Evolutionary conservation across 1,140 invertebrate species (phyloP).

Genomic region (Lasaia peninsularis): DNA sequence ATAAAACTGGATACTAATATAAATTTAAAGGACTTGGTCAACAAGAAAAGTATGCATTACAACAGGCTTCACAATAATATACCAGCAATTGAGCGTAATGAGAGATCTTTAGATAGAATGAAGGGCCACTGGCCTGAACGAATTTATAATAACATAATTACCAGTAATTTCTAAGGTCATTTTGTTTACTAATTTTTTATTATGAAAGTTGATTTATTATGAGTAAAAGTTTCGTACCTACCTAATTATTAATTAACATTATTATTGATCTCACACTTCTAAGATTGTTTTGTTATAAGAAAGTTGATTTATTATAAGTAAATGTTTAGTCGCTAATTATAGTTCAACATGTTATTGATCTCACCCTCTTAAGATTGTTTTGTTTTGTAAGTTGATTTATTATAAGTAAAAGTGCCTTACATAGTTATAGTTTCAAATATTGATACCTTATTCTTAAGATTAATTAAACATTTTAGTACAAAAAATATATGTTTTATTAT

Average conservation of each 20-base stretch:
- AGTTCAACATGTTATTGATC: constrained; percentile 19
- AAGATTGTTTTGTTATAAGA: constrained; percentile 16
- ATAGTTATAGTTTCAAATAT: constrained; percentile 17
- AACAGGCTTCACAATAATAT: constrained; percentile 17
- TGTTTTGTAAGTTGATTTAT: constrained; percentile 12
- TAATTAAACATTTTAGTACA: constrained; percentile 16
- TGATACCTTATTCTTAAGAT: constrained; percentile 15
- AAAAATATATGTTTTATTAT: constrained; percentile 16
- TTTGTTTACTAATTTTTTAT: constrained; percentile 13
- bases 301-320: constrained; percentile 15
- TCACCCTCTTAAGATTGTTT: constrained; percentile 19
- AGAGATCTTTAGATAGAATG: constrained; percentile 13
- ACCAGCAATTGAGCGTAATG: constrained; percentile 14
- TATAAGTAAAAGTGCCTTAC: constrained; percentile 12
- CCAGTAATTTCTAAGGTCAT: constrained; percentile 14
- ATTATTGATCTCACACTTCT: constrained; percentile 14
- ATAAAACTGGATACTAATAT: constrained; percentile 14
- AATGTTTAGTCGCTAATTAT: constrained; percentile 17
- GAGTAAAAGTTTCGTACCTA: constrained; percentile 15
- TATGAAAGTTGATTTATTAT: constrained; percentile 15
- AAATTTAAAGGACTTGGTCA: constrained; percentile 19
- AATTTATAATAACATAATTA: constrained; percentile 9
- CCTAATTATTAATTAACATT: constrained; percentile 16
- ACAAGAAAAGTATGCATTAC: constrained; percentile 19
- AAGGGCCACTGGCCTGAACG: constrained; percentile 23